Evolutionary conservation across 2,113 vertebrate genomes (phyloP), one percentile per base, ranked within the genome.

Genomic region (Rhodinocichla rosea): DNA sequence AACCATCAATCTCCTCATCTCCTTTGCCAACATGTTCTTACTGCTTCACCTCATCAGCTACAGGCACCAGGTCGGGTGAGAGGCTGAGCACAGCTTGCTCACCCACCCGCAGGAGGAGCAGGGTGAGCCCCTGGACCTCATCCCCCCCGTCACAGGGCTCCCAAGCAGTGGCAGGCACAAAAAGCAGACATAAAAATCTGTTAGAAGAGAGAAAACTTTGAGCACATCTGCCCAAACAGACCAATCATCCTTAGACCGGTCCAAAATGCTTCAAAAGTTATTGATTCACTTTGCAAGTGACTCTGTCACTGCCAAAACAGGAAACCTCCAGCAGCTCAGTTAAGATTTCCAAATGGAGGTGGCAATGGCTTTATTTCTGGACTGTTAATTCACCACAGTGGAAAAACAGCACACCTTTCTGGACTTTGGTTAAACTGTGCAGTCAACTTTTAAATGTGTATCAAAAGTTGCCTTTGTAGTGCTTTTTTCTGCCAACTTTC

Each of bases 301-400:
- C 39, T 15, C 13, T 1, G 1, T 42, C 55, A 47, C 60, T 81
- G 62, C 10, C 0, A 0, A 45, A 86, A 70, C 15, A 53, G 18
- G 13, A 67, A 71, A 64, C 18, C 32, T 77, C 56, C 22, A 89
- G 28, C 13, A 91, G 45, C 57, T 62, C 56, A 32, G 42, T 28
- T 60, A 40, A 85, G 35, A 52, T 86, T 92, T 55, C 32, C 44
- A 78, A 73, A 73, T 0, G 4, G 57, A 94, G 27, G 67, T 1
- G 2, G 23, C 16, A 85, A 64, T 76, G 55, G 57, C 16, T 67
- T 90, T 55, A 47, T 49, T 81, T 90, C 59, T 90, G 26, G 45
- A 14, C 67, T 52, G 44, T 63, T 86, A 88, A 84, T 89, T 60
- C 39, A 73, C 32, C 26, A 55, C 14, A 55, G 24, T 52, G 64